Percentiles rank a stretch among this genome's conserved stretches.
phyloP scores from a whole-genome alignment of 2,113 vertebrate species.

The Tiliqua scincoides region DNA sequence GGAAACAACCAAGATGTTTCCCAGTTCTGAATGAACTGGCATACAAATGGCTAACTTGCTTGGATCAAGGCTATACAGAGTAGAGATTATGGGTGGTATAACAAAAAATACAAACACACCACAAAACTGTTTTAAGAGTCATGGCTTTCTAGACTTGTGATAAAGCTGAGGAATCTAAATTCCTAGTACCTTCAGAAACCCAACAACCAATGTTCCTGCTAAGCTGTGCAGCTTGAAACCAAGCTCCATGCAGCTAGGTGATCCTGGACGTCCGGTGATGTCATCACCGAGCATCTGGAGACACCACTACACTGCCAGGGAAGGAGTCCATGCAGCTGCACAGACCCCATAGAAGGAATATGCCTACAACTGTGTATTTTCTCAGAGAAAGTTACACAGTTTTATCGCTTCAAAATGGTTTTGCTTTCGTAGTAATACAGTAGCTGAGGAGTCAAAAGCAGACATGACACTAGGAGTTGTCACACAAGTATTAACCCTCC shows the following conservation, averaged over 20 bases:
- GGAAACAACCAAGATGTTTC: neutral
- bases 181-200: neutral
- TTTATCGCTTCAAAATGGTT: neutral
- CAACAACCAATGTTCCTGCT: no score
- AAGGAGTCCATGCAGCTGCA: no score
- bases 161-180: neutral
- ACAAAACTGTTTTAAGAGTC: neutral
- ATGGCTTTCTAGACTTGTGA: neutral
- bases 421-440: neutral
- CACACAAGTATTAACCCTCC: neutral
- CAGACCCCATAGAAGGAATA: no score
- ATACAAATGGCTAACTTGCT: neutral
- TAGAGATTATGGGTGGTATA: neutral
- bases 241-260: no score
- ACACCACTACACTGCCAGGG: no score
- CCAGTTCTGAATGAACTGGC: neutral
- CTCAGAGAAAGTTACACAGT: neutral
- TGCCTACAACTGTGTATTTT: neutral
- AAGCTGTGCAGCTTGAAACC: no score
- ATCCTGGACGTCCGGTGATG: no score
- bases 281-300: no score
- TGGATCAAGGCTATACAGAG: neutral
- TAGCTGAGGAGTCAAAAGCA: neutral
- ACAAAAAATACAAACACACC: neutral
- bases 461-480: neutral